Evolutionary conservation across 2,113 vertebrate genomes (phyloP).

Genomic region (Plectropomus leopardus): DNA sequence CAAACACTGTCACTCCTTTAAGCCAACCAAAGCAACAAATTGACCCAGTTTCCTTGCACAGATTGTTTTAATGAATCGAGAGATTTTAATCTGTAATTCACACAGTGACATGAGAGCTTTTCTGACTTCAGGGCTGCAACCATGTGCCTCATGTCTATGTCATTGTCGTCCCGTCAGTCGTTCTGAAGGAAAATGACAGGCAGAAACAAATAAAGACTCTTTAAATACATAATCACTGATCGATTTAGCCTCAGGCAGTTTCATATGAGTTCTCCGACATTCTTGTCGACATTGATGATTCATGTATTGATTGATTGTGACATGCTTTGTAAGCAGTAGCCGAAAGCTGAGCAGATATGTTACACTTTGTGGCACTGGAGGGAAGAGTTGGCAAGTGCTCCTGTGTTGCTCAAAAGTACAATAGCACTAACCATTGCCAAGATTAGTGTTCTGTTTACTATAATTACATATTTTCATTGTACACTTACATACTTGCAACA

Average conservation of each 20-base stretch:
- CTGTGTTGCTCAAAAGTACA: background rate
- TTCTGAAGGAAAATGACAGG: slow-evolving; percentile 35
- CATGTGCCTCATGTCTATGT: slow-evolving; percentile 8
- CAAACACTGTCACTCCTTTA: slow-evolving; percentile 10
- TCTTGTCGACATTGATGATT: slow-evolving; percentile 16
- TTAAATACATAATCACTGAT: slow-evolving; percentile 38
- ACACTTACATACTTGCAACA: background rate
- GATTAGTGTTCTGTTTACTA: background rate
- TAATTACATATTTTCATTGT: background rate
- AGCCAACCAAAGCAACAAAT: background rate
- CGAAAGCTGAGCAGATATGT: slow-evolving; percentile 22
- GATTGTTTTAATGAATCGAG: background rate
- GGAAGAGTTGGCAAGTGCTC: background rate
- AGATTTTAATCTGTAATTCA: background rate
- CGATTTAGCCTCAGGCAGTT: background rate
- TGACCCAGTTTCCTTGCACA: background rate
- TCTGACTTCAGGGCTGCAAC: slow-evolving; percentile 21
- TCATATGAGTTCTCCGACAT: slow-evolving; percentile 7
- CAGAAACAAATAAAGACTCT: slow-evolving; percentile 21
- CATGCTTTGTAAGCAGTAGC: slow-evolving; percentile 27
- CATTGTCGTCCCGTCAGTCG: background rate
- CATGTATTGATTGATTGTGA: slow-evolving; percentile 35
- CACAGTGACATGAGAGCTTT: background rate
- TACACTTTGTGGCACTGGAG: background rate
- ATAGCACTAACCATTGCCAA: background rate